Conservation (phyloP, 2,797 vertebrate genomes). For the Monodelphis domestica region DNA sequence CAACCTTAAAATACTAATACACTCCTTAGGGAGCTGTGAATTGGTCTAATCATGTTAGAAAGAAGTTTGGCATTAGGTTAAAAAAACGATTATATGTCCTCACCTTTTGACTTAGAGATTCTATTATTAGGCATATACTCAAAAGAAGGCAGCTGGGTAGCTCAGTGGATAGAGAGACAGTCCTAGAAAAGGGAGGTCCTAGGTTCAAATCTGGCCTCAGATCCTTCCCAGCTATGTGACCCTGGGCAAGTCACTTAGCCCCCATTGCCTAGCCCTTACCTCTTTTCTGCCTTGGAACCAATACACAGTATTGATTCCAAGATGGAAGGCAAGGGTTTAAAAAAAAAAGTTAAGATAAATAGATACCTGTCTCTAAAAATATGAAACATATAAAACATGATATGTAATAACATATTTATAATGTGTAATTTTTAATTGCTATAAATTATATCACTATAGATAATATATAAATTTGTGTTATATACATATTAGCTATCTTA, state of each 20-base stretch:
- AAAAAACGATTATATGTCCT: background rate
- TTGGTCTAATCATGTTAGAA: background rate
- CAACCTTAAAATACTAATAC: background rate
- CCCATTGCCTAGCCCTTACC: too few species aligned
- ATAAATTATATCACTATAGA: background rate
- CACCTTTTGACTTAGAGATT: background rate
- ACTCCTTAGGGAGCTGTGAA: background rate
- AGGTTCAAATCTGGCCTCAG: too few species aligned
- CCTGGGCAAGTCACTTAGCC: too few species aligned
- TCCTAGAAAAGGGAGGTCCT: too few species aligned
- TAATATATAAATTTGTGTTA: background rate
- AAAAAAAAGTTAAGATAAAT: background rate
- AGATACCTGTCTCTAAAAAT: background rate
- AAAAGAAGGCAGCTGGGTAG: too few species aligned
- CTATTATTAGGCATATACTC: background rate
- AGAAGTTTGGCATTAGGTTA: background rate
- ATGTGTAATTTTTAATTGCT: background rate
- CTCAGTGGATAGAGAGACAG: too few species aligned
- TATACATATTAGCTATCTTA: background rate
- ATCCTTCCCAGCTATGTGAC: too few species aligned
- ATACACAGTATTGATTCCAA: too few species aligned
- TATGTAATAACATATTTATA: background rate
- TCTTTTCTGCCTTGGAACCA: too few species aligned
- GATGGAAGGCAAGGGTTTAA: too few species aligned
- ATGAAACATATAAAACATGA: background rate